phyloP scores from a whole-genome alignment of 1,140 invertebrate genomes.

The Andricus grossulariae region DNA sequence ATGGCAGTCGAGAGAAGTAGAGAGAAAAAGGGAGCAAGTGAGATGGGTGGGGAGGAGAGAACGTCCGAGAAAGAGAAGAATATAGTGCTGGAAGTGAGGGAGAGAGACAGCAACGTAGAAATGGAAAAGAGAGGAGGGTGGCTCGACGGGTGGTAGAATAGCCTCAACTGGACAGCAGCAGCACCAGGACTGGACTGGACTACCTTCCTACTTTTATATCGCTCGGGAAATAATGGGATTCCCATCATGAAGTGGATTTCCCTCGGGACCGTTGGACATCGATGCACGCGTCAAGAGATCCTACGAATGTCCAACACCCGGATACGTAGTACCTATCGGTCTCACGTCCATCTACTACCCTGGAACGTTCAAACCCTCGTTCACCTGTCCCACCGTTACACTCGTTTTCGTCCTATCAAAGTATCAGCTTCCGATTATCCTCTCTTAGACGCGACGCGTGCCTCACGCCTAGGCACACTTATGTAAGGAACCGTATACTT shows the following conservation, averaged over 20 bases:
- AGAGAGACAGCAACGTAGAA: conserved; percentile 44
- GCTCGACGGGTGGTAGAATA: conserved; percentile 52
- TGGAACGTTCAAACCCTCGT: conserved; percentile 49
- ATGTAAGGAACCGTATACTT: too few relatives aligned
- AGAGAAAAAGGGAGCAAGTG: conserved; percentile 43
- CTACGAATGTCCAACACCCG: conserved; percentile 62
- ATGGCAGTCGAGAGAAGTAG: conserved; percentile 45
- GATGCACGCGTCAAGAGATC: conserved; percentile 75
- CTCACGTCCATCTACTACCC: conserved; percentile 59
- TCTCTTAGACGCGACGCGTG: conserved; percentile 46
- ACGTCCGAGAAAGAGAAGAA: conserved; percentile 48
- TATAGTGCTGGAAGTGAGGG: conserved; percentile 52
- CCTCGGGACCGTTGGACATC: conserved; percentile 74
- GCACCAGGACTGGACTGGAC: conserved; percentile 64
- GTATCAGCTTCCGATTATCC: conserved; percentile 50
- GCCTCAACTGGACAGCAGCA: conserved; percentile 57
- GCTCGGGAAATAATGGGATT: conserved; percentile 76
- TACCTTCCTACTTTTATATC: conserved; percentile 73
- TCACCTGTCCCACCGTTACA: conserved; percentile 48
- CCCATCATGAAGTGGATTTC: conserved; percentile 77
- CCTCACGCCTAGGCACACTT: conserved; percentile 21
- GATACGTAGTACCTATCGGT: conserved; percentile 61
- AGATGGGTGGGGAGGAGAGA: conserved; percentile 40
- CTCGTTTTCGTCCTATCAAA: conserved; percentile 45
- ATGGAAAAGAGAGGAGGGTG: conserved; percentile 44